Evolutionary conservation across 1,140 invertebrate genomes (phyloP).

Genomic region (Leptopilina clavipes): DNA sequence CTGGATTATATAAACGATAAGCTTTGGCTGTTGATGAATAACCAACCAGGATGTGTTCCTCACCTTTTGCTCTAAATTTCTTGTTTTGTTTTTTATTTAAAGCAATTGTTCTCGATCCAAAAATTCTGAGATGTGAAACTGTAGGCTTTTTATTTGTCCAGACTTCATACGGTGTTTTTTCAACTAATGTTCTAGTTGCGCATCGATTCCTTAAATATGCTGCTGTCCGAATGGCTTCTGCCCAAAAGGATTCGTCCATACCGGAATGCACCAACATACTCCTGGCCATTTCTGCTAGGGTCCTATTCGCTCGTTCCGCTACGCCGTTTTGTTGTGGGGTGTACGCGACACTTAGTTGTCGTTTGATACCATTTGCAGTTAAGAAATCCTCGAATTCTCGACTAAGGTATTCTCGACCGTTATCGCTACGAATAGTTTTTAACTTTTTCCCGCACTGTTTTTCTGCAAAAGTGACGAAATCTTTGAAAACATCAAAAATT

Average conservation of each 20-base stretch:
- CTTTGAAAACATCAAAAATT: slow-evolving; percentile 56
- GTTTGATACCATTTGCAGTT: background rate
- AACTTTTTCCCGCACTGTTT: slow-evolving; percentile 60
- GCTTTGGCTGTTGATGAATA: no score
- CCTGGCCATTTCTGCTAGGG: background rate
- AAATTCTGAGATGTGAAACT: slow-evolving; percentile 62
- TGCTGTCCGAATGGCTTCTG: background rate
- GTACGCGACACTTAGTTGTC: background rate
- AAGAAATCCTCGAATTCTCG: slow-evolving; percentile 54
- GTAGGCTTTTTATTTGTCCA: slow-evolving; percentile 55
- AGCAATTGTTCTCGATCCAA: slow-evolving; percentile 60
- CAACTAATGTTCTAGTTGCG: background rate
- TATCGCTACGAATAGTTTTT: slow-evolving; percentile 62
- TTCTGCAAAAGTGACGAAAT: slow-evolving; percentile 61
- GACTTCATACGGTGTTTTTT: slow-evolving; percentile 53
- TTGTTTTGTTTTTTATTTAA: no score
- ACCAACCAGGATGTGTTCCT: no score
- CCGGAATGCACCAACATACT: background rate
- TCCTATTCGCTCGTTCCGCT: background rate
- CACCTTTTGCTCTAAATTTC: no score
- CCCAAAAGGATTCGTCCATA: background rate
- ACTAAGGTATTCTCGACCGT: slow-evolving; percentile 63
- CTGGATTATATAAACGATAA: no score
- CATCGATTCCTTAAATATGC: background rate
- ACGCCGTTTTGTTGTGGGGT: background rate